Evolutionary conservation across 30 jellyfish, hydroid and myxozoan genomes (phyloP).

Genomic region (Aurelia aurita): DNA sequence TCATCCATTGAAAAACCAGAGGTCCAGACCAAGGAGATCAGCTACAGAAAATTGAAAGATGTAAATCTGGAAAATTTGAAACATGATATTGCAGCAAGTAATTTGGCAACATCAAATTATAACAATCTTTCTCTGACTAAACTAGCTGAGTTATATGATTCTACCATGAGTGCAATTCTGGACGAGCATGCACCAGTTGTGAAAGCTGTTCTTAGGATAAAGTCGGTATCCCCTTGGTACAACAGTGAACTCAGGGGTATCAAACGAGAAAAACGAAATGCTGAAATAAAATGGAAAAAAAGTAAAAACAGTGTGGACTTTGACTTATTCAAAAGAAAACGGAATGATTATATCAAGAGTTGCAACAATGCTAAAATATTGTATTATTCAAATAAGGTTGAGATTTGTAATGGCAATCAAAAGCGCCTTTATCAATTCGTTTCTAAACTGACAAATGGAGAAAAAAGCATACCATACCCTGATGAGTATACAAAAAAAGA

Average conservation of each 20-base stretch:
- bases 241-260: slow-evolving; percentile 16
- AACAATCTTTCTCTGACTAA: slow-evolving; percentile 26
- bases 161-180: too few relatives aligned
- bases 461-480: too few relatives aligned
- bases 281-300: slow-evolving; percentile 16
- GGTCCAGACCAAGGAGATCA: background rate
- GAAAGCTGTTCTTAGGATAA: slow-evolving; percentile 13
- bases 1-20: background rate
- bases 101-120: slow-evolving; percentile 15
- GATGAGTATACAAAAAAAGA: too few relatives aligned
- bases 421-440: background rate
- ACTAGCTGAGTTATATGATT: slow-evolving; percentile 31
- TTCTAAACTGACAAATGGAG: slow-evolving; percentile 47
- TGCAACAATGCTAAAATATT: background rate
- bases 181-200: slow-evolving; percentile 43
- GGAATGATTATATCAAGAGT: slow-evolving; percentile 1
- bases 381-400: background rate
- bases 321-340: background rate
- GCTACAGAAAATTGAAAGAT: slow-evolving; percentile 32
- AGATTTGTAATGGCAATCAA: background rate
- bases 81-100: slow-evolving; percentile 34
- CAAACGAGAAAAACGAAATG: slow-evolving; percentile 25
- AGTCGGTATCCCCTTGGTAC: slow-evolving; percentile 47
- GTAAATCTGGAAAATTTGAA: slow-evolving; percentile 13
- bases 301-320: background rate